Evolutionary conservation across 2,888 invertebrate genomes (phyloP).

Genomic region (Deilephila porcellus): DNA sequence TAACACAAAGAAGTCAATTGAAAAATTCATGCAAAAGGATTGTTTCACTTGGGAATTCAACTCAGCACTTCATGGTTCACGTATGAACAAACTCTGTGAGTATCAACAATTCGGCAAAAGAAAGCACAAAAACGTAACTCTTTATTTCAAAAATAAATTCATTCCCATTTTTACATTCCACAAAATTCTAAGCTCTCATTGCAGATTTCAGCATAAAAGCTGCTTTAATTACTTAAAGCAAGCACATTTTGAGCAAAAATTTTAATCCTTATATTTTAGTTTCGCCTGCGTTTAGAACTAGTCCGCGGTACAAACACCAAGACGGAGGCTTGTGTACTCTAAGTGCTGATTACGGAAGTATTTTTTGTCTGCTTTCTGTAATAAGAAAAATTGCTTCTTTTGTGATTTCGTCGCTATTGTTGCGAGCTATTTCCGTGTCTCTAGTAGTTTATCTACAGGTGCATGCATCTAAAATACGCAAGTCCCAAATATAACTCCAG

Average conservation of each 20-base stretch:
- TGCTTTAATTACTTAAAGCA: not conserved
- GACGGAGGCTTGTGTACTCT: not conserved
- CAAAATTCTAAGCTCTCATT: not conserved
- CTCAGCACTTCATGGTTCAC: no score
- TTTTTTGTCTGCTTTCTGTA: conserved; percentile 16
- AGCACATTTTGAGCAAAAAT: not conserved
- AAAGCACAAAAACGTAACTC: no score
- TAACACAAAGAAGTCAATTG: no score
- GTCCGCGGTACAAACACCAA: conserved; percentile 1
- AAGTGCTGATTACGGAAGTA: conserved; percentile 21
- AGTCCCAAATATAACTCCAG: no score
- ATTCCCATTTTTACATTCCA: no score
- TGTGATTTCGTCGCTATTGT: conserved; percentile 17
- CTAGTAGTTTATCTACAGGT: not conserved
- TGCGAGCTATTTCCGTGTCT: conserved; percentile 11
- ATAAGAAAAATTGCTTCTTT: conserved; percentile 13
- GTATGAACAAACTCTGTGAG: no score
- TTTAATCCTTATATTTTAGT: not conserved
- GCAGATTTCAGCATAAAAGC: not conserved
- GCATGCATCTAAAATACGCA: no score
- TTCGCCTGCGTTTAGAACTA: conserved; percentile 19
- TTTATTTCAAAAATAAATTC: no score
- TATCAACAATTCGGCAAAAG: no score
- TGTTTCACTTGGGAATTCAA: no score
- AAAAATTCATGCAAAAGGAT: no score